A percentile compares a stretch with the other conserved stretches of the same genome.
Conservation (phyloP, 2,113 vertebrate genomes). For the Chloebia gouldiae region DNA sequence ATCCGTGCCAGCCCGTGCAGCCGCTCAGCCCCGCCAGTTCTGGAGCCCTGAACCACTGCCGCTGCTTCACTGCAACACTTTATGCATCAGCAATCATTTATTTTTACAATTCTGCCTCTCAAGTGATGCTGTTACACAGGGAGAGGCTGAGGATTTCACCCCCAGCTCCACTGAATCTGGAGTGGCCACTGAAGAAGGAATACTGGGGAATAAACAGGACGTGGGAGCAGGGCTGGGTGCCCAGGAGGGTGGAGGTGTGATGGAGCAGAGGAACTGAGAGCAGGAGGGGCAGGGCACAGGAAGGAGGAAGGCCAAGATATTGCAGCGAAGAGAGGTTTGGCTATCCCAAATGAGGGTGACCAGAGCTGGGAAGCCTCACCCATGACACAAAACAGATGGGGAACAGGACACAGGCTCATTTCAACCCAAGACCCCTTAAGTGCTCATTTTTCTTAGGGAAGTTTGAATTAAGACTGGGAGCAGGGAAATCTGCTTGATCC, state of each 20-base stretch:
- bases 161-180: neutral
- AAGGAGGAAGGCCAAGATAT: neutral
- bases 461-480: neutral
- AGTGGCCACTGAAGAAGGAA: neutral
- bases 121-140: neutral
- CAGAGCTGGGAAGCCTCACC: neutral
- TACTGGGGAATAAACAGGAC: neutral
- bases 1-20: neutral
- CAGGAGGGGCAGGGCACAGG: neutral
- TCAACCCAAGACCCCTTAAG: neutral
- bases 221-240: neutral
- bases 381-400: neutral
- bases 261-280: neutral
- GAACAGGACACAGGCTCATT: neutral
- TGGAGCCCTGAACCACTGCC: neutral
- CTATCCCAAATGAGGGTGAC: neutral
- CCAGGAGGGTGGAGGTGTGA: neutral
- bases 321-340: neutral
- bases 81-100: slow-evolving; percentile 47
- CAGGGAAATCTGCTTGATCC: neutral
- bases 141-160: neutral
- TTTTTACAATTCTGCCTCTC: slow-evolving; percentile 17
- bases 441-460: neutral
- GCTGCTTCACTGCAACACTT: slow-evolving; percentile 33
- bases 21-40: neutral